Evolutionary conservation across 2,888 invertebrate species (phyloP).

Genomic region (Ferdinandea cuprea): DNA sequence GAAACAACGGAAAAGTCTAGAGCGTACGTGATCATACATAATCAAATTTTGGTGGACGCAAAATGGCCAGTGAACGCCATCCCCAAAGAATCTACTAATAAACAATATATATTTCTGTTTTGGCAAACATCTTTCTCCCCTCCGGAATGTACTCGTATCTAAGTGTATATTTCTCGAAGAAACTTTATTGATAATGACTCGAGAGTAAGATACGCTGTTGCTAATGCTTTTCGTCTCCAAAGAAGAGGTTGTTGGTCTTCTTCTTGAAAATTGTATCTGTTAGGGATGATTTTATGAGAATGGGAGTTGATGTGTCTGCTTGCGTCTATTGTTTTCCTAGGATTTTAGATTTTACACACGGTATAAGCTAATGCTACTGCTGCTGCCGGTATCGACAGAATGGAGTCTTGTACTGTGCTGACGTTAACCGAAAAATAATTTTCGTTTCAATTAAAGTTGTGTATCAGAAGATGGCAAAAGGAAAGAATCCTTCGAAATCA

Average conservation of each 20-base stretch:
- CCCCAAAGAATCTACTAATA: constrained; percentile 59
- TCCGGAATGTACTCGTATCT: constrained; percentile 19
- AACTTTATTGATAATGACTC: constrained; percentile 73
- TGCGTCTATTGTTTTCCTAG: constrained; percentile 63
- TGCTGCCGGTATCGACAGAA: constrained; percentile 15
- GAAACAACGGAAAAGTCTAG: constrained; percentile 30
- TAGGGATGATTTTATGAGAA: constrained; percentile 28
- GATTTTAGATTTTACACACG: constrained; percentile 63
- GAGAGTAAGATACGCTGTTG: constrained; percentile 51
- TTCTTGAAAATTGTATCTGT: constrained; percentile 32
- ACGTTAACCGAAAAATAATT: constrained; percentile 69
- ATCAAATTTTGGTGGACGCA: constrained; percentile 73
- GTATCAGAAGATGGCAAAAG: constrained; percentile 51
- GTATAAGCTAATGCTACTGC: constrained; percentile 11
- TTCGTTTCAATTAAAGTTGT: constrained; percentile 73
- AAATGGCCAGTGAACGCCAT: constrained; percentile 62
- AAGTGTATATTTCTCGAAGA: constrained; percentile 58
- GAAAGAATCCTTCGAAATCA: constrained; percentile 64
- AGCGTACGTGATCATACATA: constrained; percentile 76
- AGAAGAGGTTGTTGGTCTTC: constrained; percentile 18
- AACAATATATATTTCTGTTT: constrained; percentile 67
- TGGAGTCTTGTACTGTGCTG: constrained; percentile 55
- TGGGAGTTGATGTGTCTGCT: constrained; percentile 28
- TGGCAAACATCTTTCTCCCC: constrained; percentile 45
- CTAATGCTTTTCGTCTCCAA: constrained; percentile 19